A percentile compares a stretch with the other conserved stretches of the same genome.
phyloP scores from a whole-genome alignment of 2,113 vertebrate genomes.

The Excalfactoria chinensis region DNA sequence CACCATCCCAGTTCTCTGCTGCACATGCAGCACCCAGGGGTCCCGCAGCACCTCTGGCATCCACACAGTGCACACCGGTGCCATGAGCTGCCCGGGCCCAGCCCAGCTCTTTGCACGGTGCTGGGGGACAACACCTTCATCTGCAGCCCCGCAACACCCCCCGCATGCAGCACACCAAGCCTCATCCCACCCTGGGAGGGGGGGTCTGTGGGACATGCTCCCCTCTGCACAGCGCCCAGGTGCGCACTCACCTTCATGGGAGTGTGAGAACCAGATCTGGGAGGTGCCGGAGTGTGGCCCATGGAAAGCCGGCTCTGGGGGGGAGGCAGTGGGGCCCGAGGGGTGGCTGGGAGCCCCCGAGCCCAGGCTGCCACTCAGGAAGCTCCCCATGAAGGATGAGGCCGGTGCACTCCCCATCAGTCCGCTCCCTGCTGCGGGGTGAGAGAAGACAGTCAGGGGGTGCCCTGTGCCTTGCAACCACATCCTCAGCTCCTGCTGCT shows the following conservation, averaged over 20 bases:
- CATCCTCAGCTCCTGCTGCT: neutral
- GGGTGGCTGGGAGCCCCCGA: slow-evolving; percentile 88
- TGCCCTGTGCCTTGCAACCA: rapidly evolving
- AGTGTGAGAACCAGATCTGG: slow-evolving; percentile 98
- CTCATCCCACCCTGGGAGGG: too few relatives aligned
- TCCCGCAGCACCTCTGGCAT: neutral
- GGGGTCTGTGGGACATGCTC: neutral
- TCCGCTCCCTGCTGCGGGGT: slow-evolving; percentile 84
- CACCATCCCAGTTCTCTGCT: neutral
- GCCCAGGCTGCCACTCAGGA: slow-evolving; percentile 94
- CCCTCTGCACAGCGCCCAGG: rapidly evolving
- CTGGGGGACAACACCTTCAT: rapidly evolving
- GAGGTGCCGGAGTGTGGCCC: slow-evolving; percentile 91
- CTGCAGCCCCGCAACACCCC: rapidly evolving
- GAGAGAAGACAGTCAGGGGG: slow-evolving; percentile 24
- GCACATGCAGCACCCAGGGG: neutral
- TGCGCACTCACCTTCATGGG: slow-evolving; percentile 90
- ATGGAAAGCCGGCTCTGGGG: slow-evolving; percentile 90
- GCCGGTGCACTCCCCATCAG: slow-evolving; percentile 91
- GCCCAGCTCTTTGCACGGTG: neutral
- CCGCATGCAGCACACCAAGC: rapidly evolving
- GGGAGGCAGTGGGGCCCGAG: slow-evolving; percentile 85
- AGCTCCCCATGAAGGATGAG: slow-evolving; percentile 96
- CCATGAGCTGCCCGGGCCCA: neutral
- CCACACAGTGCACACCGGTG: neutral